Evolutionary conservation across 2,888 invertebrate species (phyloP), one percentile per base, ranked within the genome.

Genomic region (Cybosia mesomella): DNA sequence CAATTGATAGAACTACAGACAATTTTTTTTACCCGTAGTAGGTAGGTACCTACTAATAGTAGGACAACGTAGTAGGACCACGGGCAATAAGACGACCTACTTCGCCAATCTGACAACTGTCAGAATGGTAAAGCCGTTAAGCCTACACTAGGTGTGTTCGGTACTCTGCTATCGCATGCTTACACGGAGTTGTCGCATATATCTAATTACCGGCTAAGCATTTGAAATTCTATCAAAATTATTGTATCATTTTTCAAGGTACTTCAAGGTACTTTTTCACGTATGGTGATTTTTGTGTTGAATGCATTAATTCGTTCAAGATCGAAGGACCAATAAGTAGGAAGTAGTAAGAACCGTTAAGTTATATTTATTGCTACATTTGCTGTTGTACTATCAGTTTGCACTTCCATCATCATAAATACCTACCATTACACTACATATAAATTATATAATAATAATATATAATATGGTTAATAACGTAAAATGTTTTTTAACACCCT

Each of bases 311-410:
- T 7, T 4, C 18, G 49, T 49, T 49, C 49, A 49, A 49, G 49
- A 49, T n/a, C 49, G n/a, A 49, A 49, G 49, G 49, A 9, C n/a
- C n/a, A n/a, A n/a, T n/a, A n/a, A n/a, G 15, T 1, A n/a, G n/a
- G 49, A 49, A 49, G n/a, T 49, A 49, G 18, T 7, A 15, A n/a
- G n/a, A n/a, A n/a, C n/a, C n/a, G n/a, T n/a, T n/a, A 8, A 18
- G 49, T 49, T 49, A n/a, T n/a, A n/a, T n/a, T 18, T 49, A 49
- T 49, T n/a, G 49, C 49, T 49, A 49, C n/a, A n/a, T n/a, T 49
- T 9, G n/a, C n/a, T 49, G 4, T 9, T 18, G n/a, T 49, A 4
- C 28, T 28, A 28, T 28, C 28, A 5, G 28, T n/a, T 18, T n/a
- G n/a, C 49, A 49, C 9, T n/a, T n/a, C n/a, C n/a, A n/a, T n/a